Evolutionary conservation across 2,888 invertebrate species (phyloP).

Genomic region (Oscheius myriophilus): DNA sequence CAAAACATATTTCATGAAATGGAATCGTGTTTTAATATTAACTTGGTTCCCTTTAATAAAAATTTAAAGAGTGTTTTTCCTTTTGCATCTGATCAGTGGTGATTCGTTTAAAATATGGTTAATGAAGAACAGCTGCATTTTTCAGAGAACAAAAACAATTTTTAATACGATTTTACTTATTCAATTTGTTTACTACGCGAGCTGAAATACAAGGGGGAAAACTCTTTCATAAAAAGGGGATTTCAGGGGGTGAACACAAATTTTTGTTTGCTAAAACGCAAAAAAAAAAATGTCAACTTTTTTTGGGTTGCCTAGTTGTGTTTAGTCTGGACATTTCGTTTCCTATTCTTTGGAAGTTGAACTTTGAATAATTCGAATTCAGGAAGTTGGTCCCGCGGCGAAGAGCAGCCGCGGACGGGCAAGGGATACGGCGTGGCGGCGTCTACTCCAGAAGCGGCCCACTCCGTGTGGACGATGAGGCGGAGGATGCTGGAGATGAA

Average conservation of each 20-base stretch:
- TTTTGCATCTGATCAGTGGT: too few species aligned
- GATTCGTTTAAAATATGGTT: too few species aligned
- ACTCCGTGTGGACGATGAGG: slow-evolving; percentile 40
- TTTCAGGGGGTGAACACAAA: background rate
- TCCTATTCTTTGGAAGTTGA: background rate
- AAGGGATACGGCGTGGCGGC: slow-evolving; percentile 54
- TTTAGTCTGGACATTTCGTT: background rate
- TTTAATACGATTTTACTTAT: too few species aligned
- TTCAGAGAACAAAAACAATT: too few species aligned
- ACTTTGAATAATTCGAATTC: background rate
- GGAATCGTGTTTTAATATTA: too few species aligned
- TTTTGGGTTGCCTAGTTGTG: slow-evolving; percentile 1
- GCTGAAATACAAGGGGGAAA: too few species aligned
- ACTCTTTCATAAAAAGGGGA: background rate
- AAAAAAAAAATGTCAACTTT: background rate
- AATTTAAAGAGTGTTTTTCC: too few species aligned
- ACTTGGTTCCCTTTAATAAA: too few species aligned
- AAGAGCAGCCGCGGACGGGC: slow-evolving; percentile 25
- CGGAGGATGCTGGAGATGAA: slow-evolving; percentile 43
- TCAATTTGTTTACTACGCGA: too few species aligned
- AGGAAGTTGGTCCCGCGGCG: slow-evolving; percentile 34
- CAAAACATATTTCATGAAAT: too few species aligned
- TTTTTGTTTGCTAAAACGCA: too few species aligned
- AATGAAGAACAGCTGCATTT: too few species aligned
- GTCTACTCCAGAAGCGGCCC: slow-evolving; percentile 48